Conservation (phyloP, 2,797 vertebrate genomes). For the Lacerta viridis region DNA sequence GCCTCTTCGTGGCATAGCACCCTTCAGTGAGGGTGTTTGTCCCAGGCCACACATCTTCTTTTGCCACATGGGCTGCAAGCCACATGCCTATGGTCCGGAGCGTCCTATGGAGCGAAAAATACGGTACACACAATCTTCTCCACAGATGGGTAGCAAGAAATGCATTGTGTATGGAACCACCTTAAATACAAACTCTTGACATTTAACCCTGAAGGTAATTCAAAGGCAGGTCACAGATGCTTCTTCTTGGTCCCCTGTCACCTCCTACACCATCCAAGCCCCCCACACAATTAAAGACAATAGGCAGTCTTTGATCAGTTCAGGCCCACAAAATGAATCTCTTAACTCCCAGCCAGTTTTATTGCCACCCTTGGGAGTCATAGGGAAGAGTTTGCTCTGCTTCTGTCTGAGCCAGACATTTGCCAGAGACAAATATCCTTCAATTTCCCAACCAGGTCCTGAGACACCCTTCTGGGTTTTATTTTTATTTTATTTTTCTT, state of each 20-base stretch:
- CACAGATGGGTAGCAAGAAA: neutral
- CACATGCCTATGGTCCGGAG: too few species aligned
- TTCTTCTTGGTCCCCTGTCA: conserved; percentile 20
- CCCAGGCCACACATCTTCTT: neutral
- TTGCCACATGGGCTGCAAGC: neutral
- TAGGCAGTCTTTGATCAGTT: conserved; percentile 46
- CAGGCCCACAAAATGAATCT: conserved; percentile 54
- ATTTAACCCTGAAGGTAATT: conserved; percentile 33
- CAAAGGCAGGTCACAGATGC: conserved; percentile 23
- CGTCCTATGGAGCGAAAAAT: too few species aligned
- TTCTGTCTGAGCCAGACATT: conserved; percentile 55
- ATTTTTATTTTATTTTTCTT: conserved; percentile 49
- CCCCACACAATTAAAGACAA: conserved; percentile 29
- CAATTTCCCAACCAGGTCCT: conserved; percentile 63
- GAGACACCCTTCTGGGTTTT: conserved; percentile 44
- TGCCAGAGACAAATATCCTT: conserved; percentile 63
- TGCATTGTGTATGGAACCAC: neutral
- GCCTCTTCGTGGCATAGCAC: too few species aligned
- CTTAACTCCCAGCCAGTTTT: conserved; percentile 49
- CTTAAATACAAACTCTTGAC: neutral
- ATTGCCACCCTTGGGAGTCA: conserved; percentile 53
- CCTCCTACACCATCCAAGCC: neutral
- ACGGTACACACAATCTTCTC: neutral
- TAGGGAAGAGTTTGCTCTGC: conserved; percentile 35
- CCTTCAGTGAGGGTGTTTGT: too few species aligned